phyloP scores from a whole-genome alignment of 2,797 vertebrate genomes.

The Astyanax mexicanus region DNA sequence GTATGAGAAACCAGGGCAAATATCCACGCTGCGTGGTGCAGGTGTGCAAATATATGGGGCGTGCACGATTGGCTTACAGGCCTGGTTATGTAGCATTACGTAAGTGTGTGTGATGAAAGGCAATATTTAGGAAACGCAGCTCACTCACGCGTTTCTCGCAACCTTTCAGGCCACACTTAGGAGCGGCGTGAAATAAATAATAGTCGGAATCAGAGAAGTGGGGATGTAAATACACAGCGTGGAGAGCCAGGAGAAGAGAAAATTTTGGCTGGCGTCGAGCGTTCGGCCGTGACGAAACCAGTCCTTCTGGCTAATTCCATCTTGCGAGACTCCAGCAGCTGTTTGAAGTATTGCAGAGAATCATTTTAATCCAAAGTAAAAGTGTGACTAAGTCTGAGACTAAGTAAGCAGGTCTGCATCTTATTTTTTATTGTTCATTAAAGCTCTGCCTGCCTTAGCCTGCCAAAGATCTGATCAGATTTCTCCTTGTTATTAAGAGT shows the following conservation, averaged over 20 bases:
- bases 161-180: slow-evolving; percentile 29
- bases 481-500: too few relatives aligned
- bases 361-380: background rate
- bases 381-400: slow-evolving; percentile 2
- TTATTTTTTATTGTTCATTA: background rate
- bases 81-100: slow-evolving; percentile 24
- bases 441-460: background rate
- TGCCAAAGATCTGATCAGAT: background rate
- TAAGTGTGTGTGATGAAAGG: slow-evolving; percentile 1
- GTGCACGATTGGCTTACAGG: background rate
- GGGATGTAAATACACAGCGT: slow-evolving; percentile 8
- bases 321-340: slow-evolving; percentile 16
- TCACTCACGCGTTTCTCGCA: background rate
- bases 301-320: slow-evolving; percentile 22
- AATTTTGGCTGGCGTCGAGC: slow-evolving; percentile 4
- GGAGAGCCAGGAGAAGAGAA: slow-evolving; percentile 8
- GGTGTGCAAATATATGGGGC: slow-evolving; percentile 45
- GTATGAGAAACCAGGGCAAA: slow-evolving; percentile 41
- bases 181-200: slow-evolving; percentile 36
- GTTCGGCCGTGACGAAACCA: slow-evolving; percentile 31
- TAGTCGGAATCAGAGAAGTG: slow-evolving; percentile 22
- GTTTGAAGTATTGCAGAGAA: slow-evolving; percentile 3
- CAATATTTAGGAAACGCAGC: slow-evolving; percentile 24
- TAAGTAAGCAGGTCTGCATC: background rate
- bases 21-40: slow-evolving; percentile 28